These are phyloP conservation scores for Brachyhypopomus occidentalis DNA, from an alignment of 2,113 vertebrate species.

Conservation along the genomic window DNA sequence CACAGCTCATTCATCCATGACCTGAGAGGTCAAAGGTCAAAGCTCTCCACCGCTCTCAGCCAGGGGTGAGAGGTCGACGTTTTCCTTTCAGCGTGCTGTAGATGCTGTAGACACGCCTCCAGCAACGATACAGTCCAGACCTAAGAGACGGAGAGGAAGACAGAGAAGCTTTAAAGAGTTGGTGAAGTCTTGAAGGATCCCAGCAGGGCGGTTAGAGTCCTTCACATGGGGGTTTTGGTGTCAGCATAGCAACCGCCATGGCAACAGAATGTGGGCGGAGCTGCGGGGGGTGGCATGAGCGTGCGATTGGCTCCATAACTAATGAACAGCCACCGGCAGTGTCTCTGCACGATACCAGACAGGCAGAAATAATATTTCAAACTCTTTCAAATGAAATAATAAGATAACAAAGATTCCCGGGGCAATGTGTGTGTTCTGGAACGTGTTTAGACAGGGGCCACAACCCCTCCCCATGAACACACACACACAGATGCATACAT, in stretches of 20 bases:
- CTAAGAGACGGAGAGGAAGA: conserved; percentile 23
- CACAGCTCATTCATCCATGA: conserved; percentile 50
- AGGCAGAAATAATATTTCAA: conserved; percentile 45
- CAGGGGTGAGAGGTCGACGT: conserved; percentile 29
- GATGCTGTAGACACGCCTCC: conserved; percentile 9
- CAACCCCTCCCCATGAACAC: conserved; percentile 22
- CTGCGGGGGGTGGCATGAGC: conserved; percentile 7
- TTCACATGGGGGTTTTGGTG: conserved; percentile 42
- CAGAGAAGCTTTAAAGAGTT: conserved; percentile 22
- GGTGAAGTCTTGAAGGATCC: conserved; percentile 33
- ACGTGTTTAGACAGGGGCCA: conserved; percentile 48
- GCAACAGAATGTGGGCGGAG: conserved; percentile 54
- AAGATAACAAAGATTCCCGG: conserved; percentile 56
- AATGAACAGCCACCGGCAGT: conserved; percentile 46
- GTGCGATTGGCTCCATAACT: conserved; percentile 38
- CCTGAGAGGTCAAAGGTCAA: conserved; percentile 44
- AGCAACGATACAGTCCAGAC: conserved; percentile 39
- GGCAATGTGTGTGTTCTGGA: conserved; percentile 52
- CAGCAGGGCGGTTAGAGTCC: conserved; percentile 36
- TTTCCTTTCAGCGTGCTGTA: conserved; percentile 44
- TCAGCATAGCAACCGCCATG: conserved; percentile 50
- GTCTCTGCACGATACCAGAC: conserved; percentile 45
- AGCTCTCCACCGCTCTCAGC: conserved; percentile 31
- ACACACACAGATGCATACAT: conserved; percentile 1
- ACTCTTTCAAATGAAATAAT: conserved; percentile 51